Base-by-base conservation (phyloP, 2,888 invertebrate genomes). In the Limnephilus marmoratus region DNA sequence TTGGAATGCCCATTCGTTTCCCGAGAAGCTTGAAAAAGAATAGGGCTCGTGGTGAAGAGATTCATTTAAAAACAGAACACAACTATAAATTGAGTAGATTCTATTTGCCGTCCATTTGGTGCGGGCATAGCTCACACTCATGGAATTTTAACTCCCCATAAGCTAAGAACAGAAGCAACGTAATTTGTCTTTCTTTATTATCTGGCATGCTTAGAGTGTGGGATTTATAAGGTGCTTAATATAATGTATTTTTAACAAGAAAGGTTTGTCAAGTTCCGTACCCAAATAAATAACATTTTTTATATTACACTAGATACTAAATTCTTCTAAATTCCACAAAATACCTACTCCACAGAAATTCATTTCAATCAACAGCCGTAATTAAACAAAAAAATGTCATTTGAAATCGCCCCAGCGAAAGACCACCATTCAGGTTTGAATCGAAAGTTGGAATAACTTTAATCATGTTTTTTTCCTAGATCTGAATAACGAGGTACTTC, bases 51-150 rank as follows among this genome's bases (percentile, higher is more conserved):
- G 45, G 13, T 80, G 80, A 37, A 12, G 80, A 88, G 68, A 88
- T 68, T 88, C 7, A 88, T 88, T 88, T 88, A 88, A 88, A 88
- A 88, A 80, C 68, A 88, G 80, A 88, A 88, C 88, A 34, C 80
- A 80, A 80, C 80, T 45, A 45, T 45, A 45, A 88, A 88, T 88
- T 80, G 34, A 80, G 80, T 29, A 24, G 37, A 3, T 37, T 37
- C 68, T 37, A 24, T 88, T 80, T 80, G 34, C 34, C 80, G 24
- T 88, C 37, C 88, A 41, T 88, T 24, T 80, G 24, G 37, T 88
- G 34, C 13, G 15, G 18, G 80, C 24, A n/a, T 81, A 37, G 68
- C 68, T 24, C 53, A 53, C 24, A 68, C 24, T 68, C 68, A 7
- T 68, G 68, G 18, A 68, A 68, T 68, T 68, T 68, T 68, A 68